Evolutionary conservation across 2,888 invertebrate genomes (phyloP), one percentile per base, ranked within the genome.

Genomic region (Platycheirus albimanus): DNA sequence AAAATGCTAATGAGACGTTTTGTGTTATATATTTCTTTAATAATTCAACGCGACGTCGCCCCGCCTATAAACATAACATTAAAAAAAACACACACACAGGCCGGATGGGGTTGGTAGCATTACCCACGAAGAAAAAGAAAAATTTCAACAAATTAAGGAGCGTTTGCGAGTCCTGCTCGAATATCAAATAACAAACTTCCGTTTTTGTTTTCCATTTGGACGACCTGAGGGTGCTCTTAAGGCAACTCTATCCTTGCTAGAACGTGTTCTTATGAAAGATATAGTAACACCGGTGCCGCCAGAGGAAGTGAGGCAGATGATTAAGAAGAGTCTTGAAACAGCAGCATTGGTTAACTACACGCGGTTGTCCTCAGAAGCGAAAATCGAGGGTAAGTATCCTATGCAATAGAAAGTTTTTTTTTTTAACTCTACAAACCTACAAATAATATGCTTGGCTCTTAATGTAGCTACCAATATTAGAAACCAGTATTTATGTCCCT

Each of bases 21-120:
- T 51, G 38, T 49, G 20, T 56, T 28, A 11, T 64, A 8, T 41
- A 43, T 69, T 52, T 52, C 10, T 47, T 72, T 24, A 24, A 24
- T 24, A 6, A 24, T 24, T 24, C 6, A 24, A 24, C 24, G 6
- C 6, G 6, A 24, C 24, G 3, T 24, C 24, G n/a, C n/a, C n/a
- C n/a, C n/a, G n/a, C n/a, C n/a, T n/a, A n/a, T n/a, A n/a, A n/a
- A n/a, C n/a, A n/a, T n/a, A n/a, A n/a, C n/a, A n/a, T n/a, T n/a
- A n/a, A n/a, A n/a, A n/a, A 24, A 24, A 3, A 24, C 3, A 24
- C 6, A 4, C n/a, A 13, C 13, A 91, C 92, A 98, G 99, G 92
- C 98, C 99, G 81, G 99, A 99, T 92, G 99, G 99, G 64, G 97
- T 99, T 86, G 99, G 99, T 86, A 99, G 99, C 89, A 99, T 99